These are phyloP conservation scores for Helostoma temminkii DNA, from an alignment of 2,797 vertebrate genomes.

Conservation along the genomic window DNA sequence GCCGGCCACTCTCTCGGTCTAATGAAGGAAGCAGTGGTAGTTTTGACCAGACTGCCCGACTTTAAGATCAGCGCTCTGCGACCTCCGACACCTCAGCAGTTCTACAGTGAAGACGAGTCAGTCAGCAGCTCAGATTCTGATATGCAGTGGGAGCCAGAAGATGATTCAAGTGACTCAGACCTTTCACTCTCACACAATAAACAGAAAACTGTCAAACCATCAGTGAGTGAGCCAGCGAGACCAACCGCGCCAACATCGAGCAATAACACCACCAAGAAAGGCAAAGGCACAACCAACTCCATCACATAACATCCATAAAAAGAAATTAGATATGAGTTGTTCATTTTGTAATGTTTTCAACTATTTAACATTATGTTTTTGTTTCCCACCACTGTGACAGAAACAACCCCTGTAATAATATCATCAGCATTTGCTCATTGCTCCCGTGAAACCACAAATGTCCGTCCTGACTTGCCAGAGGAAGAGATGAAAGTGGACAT, in stretches of 20 bases:
- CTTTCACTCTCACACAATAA: conserved; percentile 19
- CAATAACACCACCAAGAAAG: conserved; percentile 11
- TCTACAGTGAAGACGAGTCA: conserved; percentile 71
- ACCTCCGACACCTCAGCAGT: conserved; percentile 62
- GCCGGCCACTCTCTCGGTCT: background rate
- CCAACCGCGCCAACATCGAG: background rate
- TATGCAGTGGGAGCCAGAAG: conserved; percentile 53
- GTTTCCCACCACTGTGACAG: background rate
- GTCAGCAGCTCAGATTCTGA: conserved; percentile 64
- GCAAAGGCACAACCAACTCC: conserved; percentile 35
- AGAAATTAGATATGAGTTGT: background rate
- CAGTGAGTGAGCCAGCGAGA: background rate
- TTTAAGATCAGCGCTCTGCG: conserved; percentile 60
- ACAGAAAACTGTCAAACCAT: conserved; percentile 26
- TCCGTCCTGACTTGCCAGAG: conserved; percentile 42
- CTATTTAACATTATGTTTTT: background rate
- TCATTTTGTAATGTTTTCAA: background rate
- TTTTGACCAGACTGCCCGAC: conserved; percentile 65
- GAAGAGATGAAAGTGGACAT: conserved; percentile 65
- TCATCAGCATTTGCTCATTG: conserved; percentile 50
- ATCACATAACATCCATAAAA: background rate
- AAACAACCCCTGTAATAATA: conserved; percentile 14
- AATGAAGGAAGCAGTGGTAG: conserved; percentile 62
- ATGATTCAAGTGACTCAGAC: conserved; percentile 62
- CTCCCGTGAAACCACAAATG: conserved; percentile 21